phyloP scores from a whole-genome alignment of 1,140 invertebrate genomes.

The Drosophila micromelanica region DNA sequence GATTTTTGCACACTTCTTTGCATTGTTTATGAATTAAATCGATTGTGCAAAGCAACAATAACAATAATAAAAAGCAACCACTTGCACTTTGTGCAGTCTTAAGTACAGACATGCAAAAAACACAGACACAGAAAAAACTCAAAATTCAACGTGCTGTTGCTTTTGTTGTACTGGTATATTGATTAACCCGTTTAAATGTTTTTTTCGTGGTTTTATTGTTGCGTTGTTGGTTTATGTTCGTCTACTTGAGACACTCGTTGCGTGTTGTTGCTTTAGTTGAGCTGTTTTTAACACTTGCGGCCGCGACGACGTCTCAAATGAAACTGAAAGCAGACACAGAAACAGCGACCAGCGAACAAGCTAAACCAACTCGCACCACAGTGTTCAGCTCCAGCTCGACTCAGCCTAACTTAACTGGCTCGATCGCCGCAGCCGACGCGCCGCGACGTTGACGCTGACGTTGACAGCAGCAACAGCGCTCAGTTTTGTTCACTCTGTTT shows the following conservation, averaged over 20 bases:
- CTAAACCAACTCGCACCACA: conserved; percentile 32
- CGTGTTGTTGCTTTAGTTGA: conserved; percentile 32
- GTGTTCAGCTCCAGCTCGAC: conserved; percentile 24
- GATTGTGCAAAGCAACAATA: conserved; percentile 68
- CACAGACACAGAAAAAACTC: conserved; percentile 4
- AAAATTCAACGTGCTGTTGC: conserved; percentile 22
- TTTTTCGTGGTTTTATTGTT: conserved; percentile 4
- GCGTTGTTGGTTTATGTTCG: conserved; percentile 53
- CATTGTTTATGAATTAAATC: conserved; percentile 68
- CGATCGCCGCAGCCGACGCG: conserved; percentile 23
- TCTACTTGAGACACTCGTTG: conserved; percentile 43
- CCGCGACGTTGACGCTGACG: conserved; percentile 22
- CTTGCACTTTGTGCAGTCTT: conserved; percentile 45
- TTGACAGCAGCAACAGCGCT: conserved; percentile 14
- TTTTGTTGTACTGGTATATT: conserved; percentile 39
- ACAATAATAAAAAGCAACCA: conserved; percentile 35
- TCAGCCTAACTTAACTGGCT: conserved; percentile 30
- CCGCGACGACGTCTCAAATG: conserved; percentile 79
- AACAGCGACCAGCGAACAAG: conserved; percentile 44
- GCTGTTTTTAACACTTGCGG: conserved; percentile 64
- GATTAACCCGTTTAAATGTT: conserved; percentile 55
- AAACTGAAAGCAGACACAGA: conserved; percentile 79
- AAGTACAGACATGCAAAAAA: conserved; percentile 37
- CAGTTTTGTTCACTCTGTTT: conserved; percentile 33
- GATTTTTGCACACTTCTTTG: conserved; percentile 73